phyloP scores from a whole-genome alignment of 2,113 vertebrate genomes.

The Pseudonaja textilis region DNA sequence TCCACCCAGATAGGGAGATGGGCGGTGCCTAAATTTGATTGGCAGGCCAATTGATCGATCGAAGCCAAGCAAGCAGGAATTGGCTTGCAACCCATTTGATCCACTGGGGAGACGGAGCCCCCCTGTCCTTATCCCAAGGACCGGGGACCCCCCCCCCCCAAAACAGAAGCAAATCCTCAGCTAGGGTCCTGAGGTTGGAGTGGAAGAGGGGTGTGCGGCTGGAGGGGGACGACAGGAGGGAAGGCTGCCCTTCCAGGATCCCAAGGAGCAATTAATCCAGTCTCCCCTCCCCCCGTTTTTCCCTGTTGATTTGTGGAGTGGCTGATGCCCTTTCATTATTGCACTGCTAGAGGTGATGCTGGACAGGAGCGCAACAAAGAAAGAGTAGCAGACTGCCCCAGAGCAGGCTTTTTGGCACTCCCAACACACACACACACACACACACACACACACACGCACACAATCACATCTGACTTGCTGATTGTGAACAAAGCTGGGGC shows the following conservation, averaged over 20 bases:
- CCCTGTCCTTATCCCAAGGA: neutral
- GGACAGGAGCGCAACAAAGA: slow-evolving; percentile 95
- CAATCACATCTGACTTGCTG: neutral
- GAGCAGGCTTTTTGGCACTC: neutral
- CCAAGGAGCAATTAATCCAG: neutral
- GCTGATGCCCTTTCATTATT: slow-evolving; percentile 95
- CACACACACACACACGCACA: too few species aligned
- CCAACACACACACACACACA: neutral
- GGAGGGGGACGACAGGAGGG: neutral
- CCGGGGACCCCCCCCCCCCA: neutral
- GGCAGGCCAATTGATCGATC: neutral
- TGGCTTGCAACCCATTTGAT: neutral
- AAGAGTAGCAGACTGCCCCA: slow-evolving; percentile 79
- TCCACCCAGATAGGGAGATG: neutral
- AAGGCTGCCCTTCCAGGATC: neutral
- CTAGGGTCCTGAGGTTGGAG: neutral
- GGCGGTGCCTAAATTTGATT: neutral
- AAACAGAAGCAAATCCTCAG: neutral
- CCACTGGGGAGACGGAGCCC: too few species aligned
- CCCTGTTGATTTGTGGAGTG: slow-evolving; percentile 58
- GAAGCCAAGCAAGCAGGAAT: neutral
- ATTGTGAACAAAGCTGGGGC: neutral
- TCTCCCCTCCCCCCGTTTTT: neutral
- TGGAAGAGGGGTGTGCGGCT: neutral
- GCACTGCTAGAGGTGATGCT: slow-evolving; percentile 84